These are phyloP conservation scores for Lophotis ruficrista DNA, from an alignment of 2,113 vertebrate species.

Conservation along the genomic window DNA sequence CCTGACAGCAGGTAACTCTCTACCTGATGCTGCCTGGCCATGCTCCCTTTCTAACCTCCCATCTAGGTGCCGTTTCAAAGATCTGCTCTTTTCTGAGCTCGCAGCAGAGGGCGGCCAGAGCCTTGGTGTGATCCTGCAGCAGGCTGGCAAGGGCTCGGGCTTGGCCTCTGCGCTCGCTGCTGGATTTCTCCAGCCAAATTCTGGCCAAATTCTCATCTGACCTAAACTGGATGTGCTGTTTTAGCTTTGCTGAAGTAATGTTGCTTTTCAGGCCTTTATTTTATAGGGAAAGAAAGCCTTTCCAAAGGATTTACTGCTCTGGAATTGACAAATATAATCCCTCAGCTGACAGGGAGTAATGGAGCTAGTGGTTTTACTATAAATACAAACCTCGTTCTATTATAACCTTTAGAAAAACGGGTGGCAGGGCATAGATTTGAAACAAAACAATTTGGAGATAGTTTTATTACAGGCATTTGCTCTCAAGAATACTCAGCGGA, in stretches of 20 bases:
- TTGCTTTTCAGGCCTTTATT: neutral
- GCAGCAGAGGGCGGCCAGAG: neutral
- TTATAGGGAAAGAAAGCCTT: neutral
- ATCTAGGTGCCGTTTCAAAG: neutral
- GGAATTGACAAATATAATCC: neutral
- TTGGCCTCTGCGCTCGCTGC: fast-evolving
- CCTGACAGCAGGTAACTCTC: neutral
- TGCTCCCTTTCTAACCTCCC: too few relatives aligned
- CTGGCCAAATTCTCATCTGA: neutral
- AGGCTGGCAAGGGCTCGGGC: fast-evolving
- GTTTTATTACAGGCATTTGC: neutral
- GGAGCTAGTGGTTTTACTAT: neutral
- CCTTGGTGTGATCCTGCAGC: neutral
- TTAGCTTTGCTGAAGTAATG: neutral
- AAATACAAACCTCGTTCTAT: neutral
- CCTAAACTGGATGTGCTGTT: neutral
- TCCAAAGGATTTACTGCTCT: slow-evolving; percentile 19
- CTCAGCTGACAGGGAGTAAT: neutral
- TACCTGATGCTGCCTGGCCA: fast-evolving
- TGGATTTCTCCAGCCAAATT: neutral
- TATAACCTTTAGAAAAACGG: neutral
- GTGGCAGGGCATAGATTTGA: neutral
- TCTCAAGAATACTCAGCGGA: neutral
- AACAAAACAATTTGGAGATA: neutral
- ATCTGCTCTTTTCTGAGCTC: neutral